phyloP scores from a whole-genome alignment of 2,797 vertebrate genomes.

The Alauda arvensis region DNA sequence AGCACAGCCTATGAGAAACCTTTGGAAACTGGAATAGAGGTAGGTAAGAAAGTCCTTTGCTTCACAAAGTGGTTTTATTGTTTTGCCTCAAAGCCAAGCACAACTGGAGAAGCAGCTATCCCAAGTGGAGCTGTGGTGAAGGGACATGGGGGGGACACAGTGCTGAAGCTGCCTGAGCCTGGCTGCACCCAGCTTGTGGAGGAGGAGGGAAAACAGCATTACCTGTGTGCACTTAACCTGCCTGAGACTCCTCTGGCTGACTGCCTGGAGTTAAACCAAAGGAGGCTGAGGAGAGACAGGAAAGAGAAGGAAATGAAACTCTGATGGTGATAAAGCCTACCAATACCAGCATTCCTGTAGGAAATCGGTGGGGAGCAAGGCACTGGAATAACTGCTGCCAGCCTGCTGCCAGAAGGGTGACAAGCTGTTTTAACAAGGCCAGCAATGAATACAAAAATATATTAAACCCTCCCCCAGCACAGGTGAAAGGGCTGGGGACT shows the following conservation, averaged over 20 bases:
- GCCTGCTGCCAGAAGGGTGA: neutral
- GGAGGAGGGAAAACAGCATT: neutral
- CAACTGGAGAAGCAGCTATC: neutral
- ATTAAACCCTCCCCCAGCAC: neutral
- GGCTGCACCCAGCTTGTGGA: neutral
- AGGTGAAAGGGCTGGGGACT: neutral
- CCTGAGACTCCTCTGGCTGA: neutral
- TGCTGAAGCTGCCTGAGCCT: rapidly evolving
- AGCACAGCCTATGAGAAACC: neutral
- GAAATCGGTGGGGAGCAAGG: rapidly evolving
- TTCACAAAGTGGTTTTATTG: neutral
- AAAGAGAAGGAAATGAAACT: neutral
- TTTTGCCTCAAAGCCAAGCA: neutral
- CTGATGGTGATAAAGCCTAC: neutral
- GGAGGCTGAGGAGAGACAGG: neutral
- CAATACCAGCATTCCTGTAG: neutral
- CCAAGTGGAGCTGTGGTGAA: neutral
- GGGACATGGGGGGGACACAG: neutral
- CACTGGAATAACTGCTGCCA: neutral
- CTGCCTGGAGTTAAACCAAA: neutral
- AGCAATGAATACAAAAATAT: neutral
- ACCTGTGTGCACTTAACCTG: neutral
- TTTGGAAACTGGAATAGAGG: neutral
- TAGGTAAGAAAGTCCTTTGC: neutral
- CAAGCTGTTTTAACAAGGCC: neutral